These are phyloP conservation scores for Scopus umbretta DNA, from an alignment of 2,113 vertebrate species.

Conservation along the genomic window DNA sequence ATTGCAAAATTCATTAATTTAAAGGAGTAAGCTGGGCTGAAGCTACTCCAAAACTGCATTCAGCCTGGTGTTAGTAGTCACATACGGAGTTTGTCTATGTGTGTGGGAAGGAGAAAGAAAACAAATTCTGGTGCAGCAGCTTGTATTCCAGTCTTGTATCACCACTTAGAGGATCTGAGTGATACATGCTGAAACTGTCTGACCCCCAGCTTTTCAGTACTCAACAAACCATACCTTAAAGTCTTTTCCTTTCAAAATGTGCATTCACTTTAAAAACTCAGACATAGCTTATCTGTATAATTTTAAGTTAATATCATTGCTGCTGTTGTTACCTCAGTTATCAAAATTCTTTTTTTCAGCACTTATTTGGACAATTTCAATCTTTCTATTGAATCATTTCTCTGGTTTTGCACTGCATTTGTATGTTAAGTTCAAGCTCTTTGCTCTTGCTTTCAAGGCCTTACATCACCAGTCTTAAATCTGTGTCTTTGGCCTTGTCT, in stretches of 20 bases:
- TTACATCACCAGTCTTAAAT: background rate
- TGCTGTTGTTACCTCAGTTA: background rate
- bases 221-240: background rate
- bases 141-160: background rate
- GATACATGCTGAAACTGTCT: background rate
- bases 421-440: background rate
- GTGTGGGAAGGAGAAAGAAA: background rate
- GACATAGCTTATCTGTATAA: background rate
- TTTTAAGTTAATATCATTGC: background rate
- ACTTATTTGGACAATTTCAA: background rate
- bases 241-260: background rate
- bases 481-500: background rate
- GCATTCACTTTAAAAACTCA: background rate
- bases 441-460: background rate
- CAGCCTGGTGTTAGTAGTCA: background rate
- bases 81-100: rapidly evolving
- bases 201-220: background rate
- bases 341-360: background rate
- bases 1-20: background rate
- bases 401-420: background rate
- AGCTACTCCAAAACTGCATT: background rate
- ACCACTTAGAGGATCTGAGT: background rate
- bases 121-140: background rate
- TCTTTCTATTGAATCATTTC: background rate
- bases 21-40: background rate